These are phyloP conservation scores for Pinctada fucata DNA, from an alignment of 2,888 invertebrate genomes.

Conservation along the genomic window DNA sequence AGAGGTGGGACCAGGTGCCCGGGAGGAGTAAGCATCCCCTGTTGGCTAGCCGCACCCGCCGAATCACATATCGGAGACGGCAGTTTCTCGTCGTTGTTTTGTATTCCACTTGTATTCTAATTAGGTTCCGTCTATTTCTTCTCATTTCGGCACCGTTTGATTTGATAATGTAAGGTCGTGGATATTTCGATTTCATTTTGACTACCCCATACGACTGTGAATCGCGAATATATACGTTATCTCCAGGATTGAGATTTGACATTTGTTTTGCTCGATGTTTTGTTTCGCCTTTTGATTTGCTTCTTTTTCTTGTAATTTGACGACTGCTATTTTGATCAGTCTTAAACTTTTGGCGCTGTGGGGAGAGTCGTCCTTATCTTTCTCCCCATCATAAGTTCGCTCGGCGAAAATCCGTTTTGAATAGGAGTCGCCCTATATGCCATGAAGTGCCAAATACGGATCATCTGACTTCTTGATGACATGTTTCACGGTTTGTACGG, in stretches of 20 bases:
- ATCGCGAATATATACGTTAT: neutral
- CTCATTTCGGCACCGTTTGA: neutral
- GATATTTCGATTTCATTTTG: neutral
- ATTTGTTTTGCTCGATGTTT: neutral
- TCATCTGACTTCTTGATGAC: neutral
- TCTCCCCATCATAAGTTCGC: neutral
- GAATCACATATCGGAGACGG: neutral
- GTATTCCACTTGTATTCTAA: neutral
- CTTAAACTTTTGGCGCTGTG: neutral
- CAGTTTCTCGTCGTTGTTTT: neutral
- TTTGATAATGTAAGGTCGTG: neutral
- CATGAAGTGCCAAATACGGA: neutral
- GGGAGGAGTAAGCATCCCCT: too few species aligned
- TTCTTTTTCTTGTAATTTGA: neutral
- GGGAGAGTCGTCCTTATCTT: neutral
- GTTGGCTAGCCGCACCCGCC: too few species aligned
- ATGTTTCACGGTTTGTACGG: constrained; percentile 12
- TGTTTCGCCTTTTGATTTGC: neutral
- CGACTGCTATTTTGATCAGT: neutral
- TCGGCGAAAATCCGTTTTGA: too few species aligned
- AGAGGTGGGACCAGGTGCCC: too few species aligned
- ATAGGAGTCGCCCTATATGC: too few species aligned
- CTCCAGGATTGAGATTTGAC: neutral
- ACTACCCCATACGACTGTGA: neutral
- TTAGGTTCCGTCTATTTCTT: neutral